These are phyloP conservation scores for Platyura marginata DNA, from an alignment of 1,140 invertebrate genomes.

Conservation along the genomic window DNA sequence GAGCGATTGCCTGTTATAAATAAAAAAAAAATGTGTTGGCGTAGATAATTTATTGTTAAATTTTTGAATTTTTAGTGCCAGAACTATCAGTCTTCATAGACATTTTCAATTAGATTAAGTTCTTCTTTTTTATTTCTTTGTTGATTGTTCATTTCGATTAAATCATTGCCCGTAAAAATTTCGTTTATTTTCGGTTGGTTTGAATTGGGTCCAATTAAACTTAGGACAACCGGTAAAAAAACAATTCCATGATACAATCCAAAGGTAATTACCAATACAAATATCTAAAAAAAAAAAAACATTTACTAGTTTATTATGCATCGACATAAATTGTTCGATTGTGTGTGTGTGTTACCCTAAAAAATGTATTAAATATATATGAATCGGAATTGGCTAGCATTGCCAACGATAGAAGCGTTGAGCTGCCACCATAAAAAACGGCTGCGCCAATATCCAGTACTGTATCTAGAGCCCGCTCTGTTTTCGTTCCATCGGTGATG, in stretches of 20 bases:
- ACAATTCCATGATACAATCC: conserved; percentile 59
- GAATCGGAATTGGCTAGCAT: conserved; percentile 51
- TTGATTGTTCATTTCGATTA: too few relatives aligned
- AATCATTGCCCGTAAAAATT: too few relatives aligned
- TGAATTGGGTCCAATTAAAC: conserved; percentile 40
- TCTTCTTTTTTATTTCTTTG: too few relatives aligned
- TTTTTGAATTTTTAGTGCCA: too few relatives aligned
- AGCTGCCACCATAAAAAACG: conserved; percentile 61
- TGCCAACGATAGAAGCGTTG: conserved; percentile 55
- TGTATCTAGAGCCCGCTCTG: conserved; percentile 42
- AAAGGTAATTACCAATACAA: conserved; percentile 53
- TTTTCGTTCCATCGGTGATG: conserved; percentile 28
- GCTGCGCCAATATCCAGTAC: conserved; percentile 60
- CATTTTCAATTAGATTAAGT: too few relatives aligned
- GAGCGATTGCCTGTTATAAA: too few relatives aligned
- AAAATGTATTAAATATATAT: conserved; percentile 66
- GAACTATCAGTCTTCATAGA: too few relatives aligned
- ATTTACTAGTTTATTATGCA: neutral
- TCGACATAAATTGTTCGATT: neutral
- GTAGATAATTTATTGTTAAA: too few relatives aligned
- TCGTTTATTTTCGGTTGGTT: too few relatives aligned
- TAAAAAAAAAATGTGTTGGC: too few relatives aligned
- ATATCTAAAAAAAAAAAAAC: conserved; percentile 34
- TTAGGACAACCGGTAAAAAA: conserved; percentile 54
- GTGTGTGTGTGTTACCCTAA: conserved; percentile 38